Conservation (phyloP, 2,113 vertebrate genomes). For the Erythrocercus mccallii region DNA sequence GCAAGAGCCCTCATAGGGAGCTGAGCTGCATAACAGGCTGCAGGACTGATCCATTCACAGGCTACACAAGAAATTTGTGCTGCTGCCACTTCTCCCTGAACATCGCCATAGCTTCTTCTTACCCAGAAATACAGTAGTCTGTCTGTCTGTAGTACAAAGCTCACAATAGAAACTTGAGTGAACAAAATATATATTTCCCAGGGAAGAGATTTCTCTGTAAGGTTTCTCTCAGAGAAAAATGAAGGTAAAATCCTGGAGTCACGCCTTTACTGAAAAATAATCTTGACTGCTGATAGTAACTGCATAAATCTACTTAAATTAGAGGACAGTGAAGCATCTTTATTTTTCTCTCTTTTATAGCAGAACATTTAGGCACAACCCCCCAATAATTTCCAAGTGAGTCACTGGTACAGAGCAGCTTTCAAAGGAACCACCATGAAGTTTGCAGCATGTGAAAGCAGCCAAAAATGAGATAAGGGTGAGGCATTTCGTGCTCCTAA, state of each 20-base stretch:
- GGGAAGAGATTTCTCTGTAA: neutral
- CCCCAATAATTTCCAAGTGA: constrained; percentile 19
- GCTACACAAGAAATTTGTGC: neutral
- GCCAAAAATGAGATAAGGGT: neutral
- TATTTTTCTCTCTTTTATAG: constrained; percentile 6
- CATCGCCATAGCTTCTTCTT: neutral
- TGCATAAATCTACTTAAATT: neutral
- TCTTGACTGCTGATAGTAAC: neutral
- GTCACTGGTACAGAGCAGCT: neutral
- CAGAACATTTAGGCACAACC: neutral
- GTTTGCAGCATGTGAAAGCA: constrained; percentile 19
- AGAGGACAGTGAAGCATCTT: neutral
- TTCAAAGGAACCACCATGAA: constrained; percentile 35
- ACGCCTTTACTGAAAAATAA: neutral
- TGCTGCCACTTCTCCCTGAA: neutral
- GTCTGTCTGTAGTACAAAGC: neutral
- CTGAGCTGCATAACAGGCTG: neutral
- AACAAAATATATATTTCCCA: neutral
- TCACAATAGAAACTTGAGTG: neutral
- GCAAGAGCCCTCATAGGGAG: neutral
- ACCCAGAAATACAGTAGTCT: neutral
- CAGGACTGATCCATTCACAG: neutral
- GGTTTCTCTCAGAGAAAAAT: neutral
- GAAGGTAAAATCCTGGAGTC: neutral
- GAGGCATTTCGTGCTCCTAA: neutral